Evolutionary conservation across 1,140 invertebrate genomes (phyloP).

Genomic region (Aphaenogaster rudis): DNA sequence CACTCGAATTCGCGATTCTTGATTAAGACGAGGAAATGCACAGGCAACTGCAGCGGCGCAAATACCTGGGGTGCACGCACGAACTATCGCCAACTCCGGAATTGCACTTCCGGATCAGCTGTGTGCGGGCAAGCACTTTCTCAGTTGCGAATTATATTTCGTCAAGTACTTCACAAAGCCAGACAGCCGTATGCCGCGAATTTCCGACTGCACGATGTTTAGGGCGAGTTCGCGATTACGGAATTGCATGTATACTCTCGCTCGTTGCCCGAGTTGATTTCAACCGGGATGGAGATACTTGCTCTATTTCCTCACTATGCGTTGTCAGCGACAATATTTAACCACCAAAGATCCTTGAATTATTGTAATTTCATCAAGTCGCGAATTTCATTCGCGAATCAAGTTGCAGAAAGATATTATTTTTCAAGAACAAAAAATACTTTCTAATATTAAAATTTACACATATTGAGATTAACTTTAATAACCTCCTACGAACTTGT

Average conservation of each 20-base stretch:
- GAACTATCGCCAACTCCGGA: conserved; percentile 53
- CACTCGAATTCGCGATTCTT: conserved; percentile 32
- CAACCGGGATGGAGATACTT: conserved; percentile 24
- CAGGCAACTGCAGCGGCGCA: conserved; percentile 8
- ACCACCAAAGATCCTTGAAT: conserved; percentile 3
- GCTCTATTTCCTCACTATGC: conserved; percentile 1
- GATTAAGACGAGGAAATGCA: conserved; percentile 52
- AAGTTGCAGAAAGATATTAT: neutral
- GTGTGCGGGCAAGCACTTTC: conserved; percentile 62
- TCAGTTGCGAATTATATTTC: conserved; percentile 68
- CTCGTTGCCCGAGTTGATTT: conserved; percentile 37
- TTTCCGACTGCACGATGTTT: conserved; percentile 62
- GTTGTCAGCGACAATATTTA: conserved; percentile 23
- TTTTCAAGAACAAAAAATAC: neutral
- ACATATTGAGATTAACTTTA: neutral
- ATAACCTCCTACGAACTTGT: neutral
- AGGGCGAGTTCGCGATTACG: conserved; percentile 57
- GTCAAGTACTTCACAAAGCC: conserved; percentile 63
- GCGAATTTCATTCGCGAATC: neutral
- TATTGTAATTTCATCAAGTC: conserved; percentile 6
- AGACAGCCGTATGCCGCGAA: conserved; percentile 64
- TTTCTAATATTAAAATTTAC: neutral
- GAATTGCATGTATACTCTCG: conserved; percentile 50
- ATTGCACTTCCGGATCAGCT: conserved; percentile 63
- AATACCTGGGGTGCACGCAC: conserved; percentile 41